phyloP scores from a whole-genome alignment of 2,113 vertebrate species.

The Chloebia gouldiae region DNA sequence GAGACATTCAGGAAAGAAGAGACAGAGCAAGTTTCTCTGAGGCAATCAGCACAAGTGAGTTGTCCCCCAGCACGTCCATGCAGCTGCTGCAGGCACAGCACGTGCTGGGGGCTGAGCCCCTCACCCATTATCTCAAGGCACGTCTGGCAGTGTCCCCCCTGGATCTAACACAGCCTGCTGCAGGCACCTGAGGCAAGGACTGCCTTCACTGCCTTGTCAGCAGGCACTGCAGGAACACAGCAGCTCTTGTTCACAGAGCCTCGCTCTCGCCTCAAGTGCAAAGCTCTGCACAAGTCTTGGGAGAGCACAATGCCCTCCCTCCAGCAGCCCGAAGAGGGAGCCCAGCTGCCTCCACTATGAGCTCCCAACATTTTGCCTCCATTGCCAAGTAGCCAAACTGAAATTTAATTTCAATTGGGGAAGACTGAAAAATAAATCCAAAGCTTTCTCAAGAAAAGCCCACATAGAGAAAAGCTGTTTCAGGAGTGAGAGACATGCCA shows the following conservation, averaged over 20 bases:
- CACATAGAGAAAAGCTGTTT: not conserved
- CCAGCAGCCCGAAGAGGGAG: not conserved
- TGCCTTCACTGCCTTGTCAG: constrained; percentile 16
- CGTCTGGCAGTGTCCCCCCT: not conserved
- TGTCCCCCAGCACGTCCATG: not conserved
- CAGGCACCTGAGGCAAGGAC: constrained; percentile 16
- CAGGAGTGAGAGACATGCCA: not conserved
- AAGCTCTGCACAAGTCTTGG: not conserved
- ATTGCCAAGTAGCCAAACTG: not conserved
- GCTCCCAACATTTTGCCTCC: not conserved
- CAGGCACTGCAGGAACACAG: constrained; percentile 13
- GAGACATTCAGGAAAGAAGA: not conserved
- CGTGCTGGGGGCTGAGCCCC: not conserved
- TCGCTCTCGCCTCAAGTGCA: not conserved
- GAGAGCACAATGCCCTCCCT: not conserved
- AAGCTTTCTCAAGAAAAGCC: not conserved
- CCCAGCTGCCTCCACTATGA: not conserved
- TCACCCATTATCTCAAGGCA: not conserved
- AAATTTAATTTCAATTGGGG: not conserved
- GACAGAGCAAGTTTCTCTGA: not conserved
- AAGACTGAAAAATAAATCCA: not conserved
- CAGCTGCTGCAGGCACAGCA: not conserved
- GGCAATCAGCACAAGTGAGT: not conserved
- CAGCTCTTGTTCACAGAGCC: not conserved
- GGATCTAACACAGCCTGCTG: not conserved